Percentiles rank a stretch among this genome's conserved stretches.
Conservation (phyloP, 2,797 vertebrate genomes). For the Galagoides demidoff region DNA sequence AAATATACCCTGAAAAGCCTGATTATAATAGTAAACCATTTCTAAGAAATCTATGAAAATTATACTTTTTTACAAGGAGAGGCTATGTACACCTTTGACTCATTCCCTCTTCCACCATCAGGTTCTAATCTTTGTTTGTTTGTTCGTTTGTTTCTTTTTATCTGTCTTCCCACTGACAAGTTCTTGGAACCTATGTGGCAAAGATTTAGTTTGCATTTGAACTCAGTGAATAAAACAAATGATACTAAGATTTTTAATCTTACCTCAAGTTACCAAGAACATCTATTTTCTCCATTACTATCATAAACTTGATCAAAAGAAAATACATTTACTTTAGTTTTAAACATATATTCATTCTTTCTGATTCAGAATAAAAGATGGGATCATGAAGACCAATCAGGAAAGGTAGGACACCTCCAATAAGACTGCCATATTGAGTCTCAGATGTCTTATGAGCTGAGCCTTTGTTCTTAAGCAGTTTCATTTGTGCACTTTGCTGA, state of each 20-base stretch:
- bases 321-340: background rate
- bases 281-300: background rate
- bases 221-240: slow-evolving; percentile 20
- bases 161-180: background rate
- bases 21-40: background rate
- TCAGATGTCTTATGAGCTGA: background rate
- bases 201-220: slow-evolving; percentile 27
- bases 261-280: background rate
- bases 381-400: background rate
- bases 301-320: background rate
- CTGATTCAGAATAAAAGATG: background rate
- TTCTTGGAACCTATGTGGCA: background rate
- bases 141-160: background rate
- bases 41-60: background rate
- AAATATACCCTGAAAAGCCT: background rate
- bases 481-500: background rate
- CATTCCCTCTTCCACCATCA: background rate
- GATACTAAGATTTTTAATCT: background rate
- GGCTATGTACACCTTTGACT: background rate
- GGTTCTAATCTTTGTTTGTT: background rate
- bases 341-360: background rate
- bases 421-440: background rate
- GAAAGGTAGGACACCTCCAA: background rate
- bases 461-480: background rate
- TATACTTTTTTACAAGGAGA: background rate